A percentile compares a stretch with the other conserved stretches of the same genome.
Conservation (phyloP, 2,113 vertebrate genomes). For the Tonatia bakeri region DNA sequence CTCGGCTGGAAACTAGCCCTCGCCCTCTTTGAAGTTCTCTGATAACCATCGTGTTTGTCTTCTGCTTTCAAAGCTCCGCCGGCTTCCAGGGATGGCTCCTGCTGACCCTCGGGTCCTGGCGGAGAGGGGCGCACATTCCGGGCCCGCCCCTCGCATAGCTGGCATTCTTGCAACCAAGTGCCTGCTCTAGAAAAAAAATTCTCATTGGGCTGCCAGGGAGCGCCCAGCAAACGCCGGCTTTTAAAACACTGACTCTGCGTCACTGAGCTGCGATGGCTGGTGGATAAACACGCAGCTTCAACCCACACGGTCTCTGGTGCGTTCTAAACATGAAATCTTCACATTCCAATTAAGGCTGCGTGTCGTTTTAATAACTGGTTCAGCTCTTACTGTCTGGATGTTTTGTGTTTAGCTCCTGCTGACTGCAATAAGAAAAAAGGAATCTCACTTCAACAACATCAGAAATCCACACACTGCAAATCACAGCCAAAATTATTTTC, state of each 20-base stretch:
- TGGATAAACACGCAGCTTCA: accelerated
- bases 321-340: not conserved
- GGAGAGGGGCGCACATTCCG: constrained; percentile 2
- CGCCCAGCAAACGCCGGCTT: accelerated
- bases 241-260: not conserved
- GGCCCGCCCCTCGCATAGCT: constrained; percentile 39
- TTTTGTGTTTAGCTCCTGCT: not conserved
- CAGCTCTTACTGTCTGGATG: not conserved
- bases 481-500: not conserved
- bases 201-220: not conserved
- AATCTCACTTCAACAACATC: accelerated
- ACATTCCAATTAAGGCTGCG: not conserved
- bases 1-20: too few species aligned
- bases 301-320: not conserved
- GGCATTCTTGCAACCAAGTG: constrained; percentile 50
- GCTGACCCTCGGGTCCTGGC: constrained; percentile 36
- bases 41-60: constrained; percentile 67
- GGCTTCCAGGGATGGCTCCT: constrained; percentile 12
- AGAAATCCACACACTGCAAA: not conserved
- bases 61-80: constrained; percentile 10
- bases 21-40: constrained; percentile 25
- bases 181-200: accelerated
- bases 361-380: not conserved
- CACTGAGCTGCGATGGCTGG: accelerated
- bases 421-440: not conserved